phyloP scores from a whole-genome alignment of 2,888 invertebrate species.

The Lochmaea capreae region DNA sequence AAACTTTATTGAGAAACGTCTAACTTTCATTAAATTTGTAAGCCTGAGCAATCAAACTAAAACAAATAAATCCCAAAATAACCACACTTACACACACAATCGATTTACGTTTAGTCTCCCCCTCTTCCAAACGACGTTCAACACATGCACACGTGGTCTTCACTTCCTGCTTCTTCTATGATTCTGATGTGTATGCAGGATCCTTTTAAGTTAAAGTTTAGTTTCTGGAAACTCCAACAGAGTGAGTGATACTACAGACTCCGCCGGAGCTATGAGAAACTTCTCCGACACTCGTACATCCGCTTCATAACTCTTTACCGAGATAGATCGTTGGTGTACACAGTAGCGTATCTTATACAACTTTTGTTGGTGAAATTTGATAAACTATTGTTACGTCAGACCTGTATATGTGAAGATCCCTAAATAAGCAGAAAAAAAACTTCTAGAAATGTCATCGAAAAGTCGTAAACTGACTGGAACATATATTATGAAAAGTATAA shows the following conservation, averaged over 20 bases:
- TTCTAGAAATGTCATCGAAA: too few species aligned
- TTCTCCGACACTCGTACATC: conserved; percentile 27
- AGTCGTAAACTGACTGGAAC: too few species aligned
- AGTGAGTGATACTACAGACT: conserved; percentile 43
- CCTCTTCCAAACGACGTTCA: conserved; percentile 10
- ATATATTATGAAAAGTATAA: too few species aligned
- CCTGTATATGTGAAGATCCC: too few species aligned
- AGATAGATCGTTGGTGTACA: not conserved
- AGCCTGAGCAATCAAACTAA: conserved; percentile 3
- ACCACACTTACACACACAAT: conserved; percentile 1
- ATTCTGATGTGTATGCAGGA: conserved; percentile 30
- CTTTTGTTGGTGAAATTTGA: not conserved
- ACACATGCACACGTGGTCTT: conserved; percentile 13
- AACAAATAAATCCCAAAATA: conserved; percentile 3
- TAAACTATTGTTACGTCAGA: too few species aligned
- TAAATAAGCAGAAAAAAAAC: too few species aligned
- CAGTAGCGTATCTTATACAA: conserved; percentile 3
- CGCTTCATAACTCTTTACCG: conserved; percentile 15
- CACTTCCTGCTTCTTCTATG: conserved; percentile 12
- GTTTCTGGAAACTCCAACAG: conserved; percentile 45
- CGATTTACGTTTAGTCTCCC: not conserved
- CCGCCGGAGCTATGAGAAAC: conserved; percentile 31
- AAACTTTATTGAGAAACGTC: not conserved
- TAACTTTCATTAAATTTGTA: not conserved
- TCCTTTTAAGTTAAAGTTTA: conserved; percentile 38